Evolutionary conservation across 2,113 vertebrate species (phyloP), one percentile per base, ranked within the genome.

Genomic region (Erythrolamprus reginae): DNA sequence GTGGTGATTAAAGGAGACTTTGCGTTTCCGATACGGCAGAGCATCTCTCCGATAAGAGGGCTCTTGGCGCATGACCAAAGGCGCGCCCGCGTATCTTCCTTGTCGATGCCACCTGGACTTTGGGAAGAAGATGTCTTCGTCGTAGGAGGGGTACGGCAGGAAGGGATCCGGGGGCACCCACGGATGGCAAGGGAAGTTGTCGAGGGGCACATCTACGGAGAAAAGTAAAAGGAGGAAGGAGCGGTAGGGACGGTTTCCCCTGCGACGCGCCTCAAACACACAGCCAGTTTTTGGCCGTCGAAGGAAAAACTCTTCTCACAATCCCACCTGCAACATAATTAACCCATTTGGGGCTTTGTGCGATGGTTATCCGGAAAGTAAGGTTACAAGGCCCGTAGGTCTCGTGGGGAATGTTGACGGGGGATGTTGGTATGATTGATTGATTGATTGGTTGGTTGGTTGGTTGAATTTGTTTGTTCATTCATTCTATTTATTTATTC

Each of bases 31-130:
- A 45, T 92, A 89, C 0, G 88, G 91, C 13, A 1, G 3, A 4
- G 2, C 4, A 0, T 85, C 23, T 15, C 21, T 38, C 38, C 2
- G 0, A 12, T 42, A 19, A 21, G 48, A 47, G 12, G 58, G 42
- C 7, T 5, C 55, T 1, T 28, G 50, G 24, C 82, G 38, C 87
- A 53, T 85, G 38, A 85, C 1, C 0, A 33, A 48, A 56, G 48
- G 6, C 1, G 0, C 1, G 0, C 7, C 47, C 1, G 5, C 8
- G 1, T 8, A 19, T 0, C 5, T 10, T 4, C n/a, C 33, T 21
- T 26, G 52, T 24, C 8, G 17, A 4, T 10, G 51, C 23, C n/a
- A 26, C 15, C 24, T 1, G 33, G 51, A 51, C 5, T 7, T 1
- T 0, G 52, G 91, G 4, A n/a, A 47, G 10, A 42, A 1, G 24